A percentile compares a stretch with the other conserved stretches of the same genome.
These are phyloP conservation scores for Chloroclysta siterata DNA, from an alignment of 2,888 invertebrate species.

Conservation along the genomic window DNA sequence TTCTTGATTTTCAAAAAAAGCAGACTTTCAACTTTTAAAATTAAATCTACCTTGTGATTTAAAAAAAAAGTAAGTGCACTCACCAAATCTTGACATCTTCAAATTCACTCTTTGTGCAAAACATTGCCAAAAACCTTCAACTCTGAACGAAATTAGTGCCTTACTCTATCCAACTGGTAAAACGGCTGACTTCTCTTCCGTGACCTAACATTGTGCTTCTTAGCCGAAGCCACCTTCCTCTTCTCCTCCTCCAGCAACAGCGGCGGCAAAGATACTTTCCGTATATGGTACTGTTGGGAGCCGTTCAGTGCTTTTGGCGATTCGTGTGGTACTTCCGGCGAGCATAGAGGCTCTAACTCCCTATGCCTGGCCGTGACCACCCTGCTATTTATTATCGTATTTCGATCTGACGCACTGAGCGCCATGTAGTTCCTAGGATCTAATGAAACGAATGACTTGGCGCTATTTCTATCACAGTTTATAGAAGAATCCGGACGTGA, in stretches of 20 bases:
- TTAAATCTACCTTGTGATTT: conserved; percentile 10
- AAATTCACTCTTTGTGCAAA: conserved; percentile 30
- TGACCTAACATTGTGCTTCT: conserved; percentile 57
- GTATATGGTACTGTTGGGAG: conserved; percentile 59
- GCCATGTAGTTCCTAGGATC: conserved; percentile 68
- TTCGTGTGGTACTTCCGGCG: conserved; percentile 64
- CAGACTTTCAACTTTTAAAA: neutral
- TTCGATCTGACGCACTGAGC: conserved; percentile 66
- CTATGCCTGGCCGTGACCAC: conserved; percentile 73
- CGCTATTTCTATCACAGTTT: conserved; percentile 77
- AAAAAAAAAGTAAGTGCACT: conserved; percentile 25
- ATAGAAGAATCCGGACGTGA: conserved; percentile 74
- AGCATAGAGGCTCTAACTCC: conserved; percentile 71
- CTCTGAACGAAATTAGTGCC: conserved; percentile 38
- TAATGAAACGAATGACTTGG: conserved; percentile 77
- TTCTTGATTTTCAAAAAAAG: neutral
- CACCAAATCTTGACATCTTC: conserved; percentile 25
- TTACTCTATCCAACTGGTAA: conserved; percentile 57
- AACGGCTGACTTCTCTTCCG: conserved; percentile 49
- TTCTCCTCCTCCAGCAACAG: conserved; percentile 75
- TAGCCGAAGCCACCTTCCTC: conserved; percentile 67
- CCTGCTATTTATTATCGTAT: conserved; percentile 59
- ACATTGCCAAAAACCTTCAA: conserved; percentile 5
- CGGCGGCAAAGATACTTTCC: conserved; percentile 79
- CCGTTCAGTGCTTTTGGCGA: conserved; percentile 57